These are phyloP conservation scores for Neodon shergylaensis DNA, from an alignment of 2,113 vertebrate species.

Conservation along the genomic window DNA sequence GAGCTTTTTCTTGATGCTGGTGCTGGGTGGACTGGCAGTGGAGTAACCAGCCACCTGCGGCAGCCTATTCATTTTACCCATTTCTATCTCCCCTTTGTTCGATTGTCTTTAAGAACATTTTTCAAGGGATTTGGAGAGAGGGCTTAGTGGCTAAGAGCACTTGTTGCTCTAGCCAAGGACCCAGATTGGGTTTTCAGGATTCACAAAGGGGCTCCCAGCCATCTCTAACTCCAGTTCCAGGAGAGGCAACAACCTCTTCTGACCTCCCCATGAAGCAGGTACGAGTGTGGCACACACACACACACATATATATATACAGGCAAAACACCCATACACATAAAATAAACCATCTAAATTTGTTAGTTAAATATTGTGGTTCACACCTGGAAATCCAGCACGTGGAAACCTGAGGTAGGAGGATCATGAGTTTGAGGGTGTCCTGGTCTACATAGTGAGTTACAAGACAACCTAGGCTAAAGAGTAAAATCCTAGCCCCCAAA, in stretches of 20 bases:
- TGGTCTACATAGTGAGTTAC: background rate
- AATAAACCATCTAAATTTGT: background rate
- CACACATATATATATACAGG: too few relatives aligned
- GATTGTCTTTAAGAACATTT: background rate
- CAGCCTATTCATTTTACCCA: background rate
- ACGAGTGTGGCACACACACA: background rate
- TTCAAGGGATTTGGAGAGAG: background rate
- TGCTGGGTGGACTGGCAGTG: background rate
- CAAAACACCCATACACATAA: background rate
- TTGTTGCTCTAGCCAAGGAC: background rate
- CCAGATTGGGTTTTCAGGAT: background rate
- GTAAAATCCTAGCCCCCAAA: background rate
- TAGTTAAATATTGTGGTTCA: background rate
- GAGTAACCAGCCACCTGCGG: too few relatives aligned
- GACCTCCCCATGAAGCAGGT: background rate
- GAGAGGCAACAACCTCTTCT: background rate
- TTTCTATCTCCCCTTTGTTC: background rate
- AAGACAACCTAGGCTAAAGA: background rate
- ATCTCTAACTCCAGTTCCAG: background rate
- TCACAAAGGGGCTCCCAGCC: background rate
- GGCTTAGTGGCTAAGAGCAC: background rate
- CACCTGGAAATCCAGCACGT: background rate
- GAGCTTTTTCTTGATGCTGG: background rate
- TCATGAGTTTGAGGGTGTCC: background rate
- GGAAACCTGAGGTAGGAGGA: background rate